Conservation (phyloP, 2,888 invertebrate genomes). For the Aspidapion aeneum region DNA sequence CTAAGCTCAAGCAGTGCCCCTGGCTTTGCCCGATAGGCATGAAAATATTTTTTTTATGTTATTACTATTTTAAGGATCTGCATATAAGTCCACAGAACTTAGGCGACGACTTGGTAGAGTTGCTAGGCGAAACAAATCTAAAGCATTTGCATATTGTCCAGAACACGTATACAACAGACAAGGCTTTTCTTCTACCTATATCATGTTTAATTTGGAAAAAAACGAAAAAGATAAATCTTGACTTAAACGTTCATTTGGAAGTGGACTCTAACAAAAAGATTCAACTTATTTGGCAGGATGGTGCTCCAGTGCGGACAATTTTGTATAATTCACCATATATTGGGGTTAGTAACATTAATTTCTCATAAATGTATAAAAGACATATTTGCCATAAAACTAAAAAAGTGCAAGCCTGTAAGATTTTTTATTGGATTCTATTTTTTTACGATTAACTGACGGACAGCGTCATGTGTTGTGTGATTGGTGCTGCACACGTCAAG, state of each 20-base stretch:
- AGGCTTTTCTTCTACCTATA: conserved; percentile 52
- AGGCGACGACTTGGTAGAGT: conserved; percentile 65
- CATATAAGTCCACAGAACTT: conserved; percentile 71
- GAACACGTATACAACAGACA: conserved; percentile 63
- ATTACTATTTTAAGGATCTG: conserved; percentile 52
- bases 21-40: too few relatives aligned
- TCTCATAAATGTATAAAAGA: too few relatives aligned
- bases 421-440: too few relatives aligned
- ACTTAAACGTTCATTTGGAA: conserved; percentile 65
- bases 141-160: conserved; percentile 70
- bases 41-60: too few relatives aligned
- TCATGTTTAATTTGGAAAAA: conserved; percentile 49
- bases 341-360: conserved; percentile 53
- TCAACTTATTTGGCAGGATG: conserved; percentile 63
- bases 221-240: conserved; percentile 55
- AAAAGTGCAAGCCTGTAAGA: conserved; percentile 2
- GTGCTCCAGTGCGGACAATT: conserved; percentile 65
- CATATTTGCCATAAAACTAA: conserved; percentile 8
- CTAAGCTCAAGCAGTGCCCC: too few relatives aligned
- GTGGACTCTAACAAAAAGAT: conserved; percentile 58
- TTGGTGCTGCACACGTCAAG: too few relatives aligned
- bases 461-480: too few relatives aligned
- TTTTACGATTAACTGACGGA: too few relatives aligned
- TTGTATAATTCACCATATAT: conserved; percentile 61
- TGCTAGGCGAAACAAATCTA: conserved; percentile 62